A percentile compares a stretch with the other conserved stretches of the same genome.
Evolutionary conservation across 64 coral and sea anemone genomes (phyloP).

Genomic region (Hydrozoanthus tunicans): DNA sequence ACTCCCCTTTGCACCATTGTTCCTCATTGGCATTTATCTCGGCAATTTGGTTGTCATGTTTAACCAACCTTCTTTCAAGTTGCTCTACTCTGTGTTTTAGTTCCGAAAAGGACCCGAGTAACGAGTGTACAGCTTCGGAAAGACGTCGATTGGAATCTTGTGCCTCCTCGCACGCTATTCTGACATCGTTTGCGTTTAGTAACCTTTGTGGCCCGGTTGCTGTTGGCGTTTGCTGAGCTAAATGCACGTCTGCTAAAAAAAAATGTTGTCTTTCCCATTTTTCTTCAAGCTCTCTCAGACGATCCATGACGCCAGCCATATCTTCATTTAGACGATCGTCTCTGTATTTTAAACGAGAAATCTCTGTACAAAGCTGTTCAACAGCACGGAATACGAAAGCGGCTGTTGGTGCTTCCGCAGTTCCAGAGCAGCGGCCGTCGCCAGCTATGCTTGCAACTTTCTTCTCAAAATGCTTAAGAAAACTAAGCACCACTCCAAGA

Average conservation of each 20-base stretch:
- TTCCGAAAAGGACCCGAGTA: not conserved
- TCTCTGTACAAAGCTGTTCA: not conserved
- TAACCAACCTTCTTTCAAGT: not conserved
- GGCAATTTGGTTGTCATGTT: not conserved
- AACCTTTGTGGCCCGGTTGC: not conserved
- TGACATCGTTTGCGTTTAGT: slow-evolving; percentile 10
- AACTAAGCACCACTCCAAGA: not conserved
- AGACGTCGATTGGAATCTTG: not conserved
- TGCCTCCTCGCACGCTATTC: not conserved
- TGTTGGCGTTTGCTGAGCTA: not conserved
- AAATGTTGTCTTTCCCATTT: not conserved
- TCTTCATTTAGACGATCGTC: not conserved
- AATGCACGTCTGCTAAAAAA: not conserved
- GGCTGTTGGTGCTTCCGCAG: not conserved
- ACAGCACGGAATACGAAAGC: not conserved
- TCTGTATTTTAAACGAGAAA: not conserved
- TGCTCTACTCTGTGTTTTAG: not conserved
- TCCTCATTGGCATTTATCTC: not conserved
- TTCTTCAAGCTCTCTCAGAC: not conserved
- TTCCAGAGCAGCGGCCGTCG: not conserved
- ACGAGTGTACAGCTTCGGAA: not conserved
- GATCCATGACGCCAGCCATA: not conserved
- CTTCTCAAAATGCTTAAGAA: not conserved
- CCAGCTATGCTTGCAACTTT: not conserved
- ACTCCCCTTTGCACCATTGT: not conserved